These are phyloP conservation scores for Linyphia triangularis DNA, from an alignment of 2,888 invertebrate genomes.

Conservation along the genomic window DNA sequence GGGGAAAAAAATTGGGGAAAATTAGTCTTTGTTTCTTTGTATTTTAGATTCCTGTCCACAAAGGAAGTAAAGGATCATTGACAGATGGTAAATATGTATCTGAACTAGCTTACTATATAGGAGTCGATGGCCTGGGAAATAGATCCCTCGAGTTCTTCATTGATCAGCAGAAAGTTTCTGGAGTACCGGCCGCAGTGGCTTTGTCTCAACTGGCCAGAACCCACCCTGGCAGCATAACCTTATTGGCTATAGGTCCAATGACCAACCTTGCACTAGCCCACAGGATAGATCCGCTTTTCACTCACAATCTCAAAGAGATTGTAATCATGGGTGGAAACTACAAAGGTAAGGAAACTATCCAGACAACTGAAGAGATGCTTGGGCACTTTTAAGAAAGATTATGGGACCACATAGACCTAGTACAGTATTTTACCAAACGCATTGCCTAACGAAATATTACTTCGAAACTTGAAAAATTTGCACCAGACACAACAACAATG, in stretches of 20 bases:
- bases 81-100: background rate
- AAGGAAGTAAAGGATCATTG: background rate
- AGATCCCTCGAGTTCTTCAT: background rate
- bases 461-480: too few species aligned
- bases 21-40: too few species aligned
- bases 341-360: slow-evolving; percentile 76
- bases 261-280: slow-evolving; percentile 81
- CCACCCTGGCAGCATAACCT: slow-evolving; percentile 78
- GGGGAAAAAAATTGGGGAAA: too few species aligned
- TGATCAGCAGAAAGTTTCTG: background rate
- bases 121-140: background rate
- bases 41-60: background rate
- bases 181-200: slow-evolving; percentile 77
- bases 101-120: background rate
- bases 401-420: too few species aligned
- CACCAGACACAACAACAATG: too few species aligned
- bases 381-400: too few species aligned
- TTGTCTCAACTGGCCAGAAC: slow-evolving; percentile 76
- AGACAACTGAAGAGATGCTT: too few species aligned
- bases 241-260: slow-evolving; percentile 80
- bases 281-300: slow-evolving; percentile 80
- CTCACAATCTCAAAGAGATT: slow-evolving; percentile 71
- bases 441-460: too few species aligned
- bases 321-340: slow-evolving; percentile 77
- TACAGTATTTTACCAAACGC: too few species aligned